phyloP scores from a whole-genome alignment of 1,140 invertebrate genomes.

The Drosophila lacertosa region DNA sequence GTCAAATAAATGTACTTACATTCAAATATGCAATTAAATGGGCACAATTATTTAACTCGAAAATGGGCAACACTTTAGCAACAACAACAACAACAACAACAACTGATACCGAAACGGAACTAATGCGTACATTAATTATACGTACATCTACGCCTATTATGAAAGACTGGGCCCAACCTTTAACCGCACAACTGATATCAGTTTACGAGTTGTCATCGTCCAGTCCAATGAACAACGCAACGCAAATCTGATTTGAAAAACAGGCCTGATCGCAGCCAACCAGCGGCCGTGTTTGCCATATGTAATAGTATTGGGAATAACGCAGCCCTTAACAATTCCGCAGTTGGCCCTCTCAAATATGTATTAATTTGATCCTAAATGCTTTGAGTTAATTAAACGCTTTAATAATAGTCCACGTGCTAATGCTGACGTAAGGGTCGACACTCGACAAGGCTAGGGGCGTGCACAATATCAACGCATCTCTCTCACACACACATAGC shows the following conservation, averaged over 20 bases:
- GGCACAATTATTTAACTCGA: slow-evolving; percentile 26
- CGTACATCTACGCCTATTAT: slow-evolving; percentile 17
- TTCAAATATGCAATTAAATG: slow-evolving; percentile 42
- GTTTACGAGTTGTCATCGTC: slow-evolving; percentile 40
- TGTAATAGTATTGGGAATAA: too few relatives aligned
- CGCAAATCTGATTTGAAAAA: slow-evolving; percentile 6
- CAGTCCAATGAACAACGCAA: slow-evolving; percentile 6
- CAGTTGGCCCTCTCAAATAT: slow-evolving; percentile 39
- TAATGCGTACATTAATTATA: slow-evolving; percentile 10
- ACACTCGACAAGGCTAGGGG: slow-evolving; percentile 63
- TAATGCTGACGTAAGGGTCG: slow-evolving; percentile 81
- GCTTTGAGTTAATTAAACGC: slow-evolving; percentile 72
- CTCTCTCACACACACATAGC: slow-evolving; percentile 32
- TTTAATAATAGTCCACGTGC: slow-evolving; percentile 81
- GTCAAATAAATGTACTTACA: slow-evolving; percentile 61
- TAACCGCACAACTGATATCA: slow-evolving; percentile 50
- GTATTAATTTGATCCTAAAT: slow-evolving; percentile 70
- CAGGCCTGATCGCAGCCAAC: not conserved
- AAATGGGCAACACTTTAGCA: slow-evolving; percentile 8
- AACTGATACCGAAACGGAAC: slow-evolving; percentile 27
- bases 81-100: not conserved
- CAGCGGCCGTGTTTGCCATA: not conserved
- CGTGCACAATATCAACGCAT: slow-evolving; percentile 73
- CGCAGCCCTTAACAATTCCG: not conserved
- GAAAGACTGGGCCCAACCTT: slow-evolving; percentile 42